Base-by-base conservation (phyloP, 2,113 vertebrate species). In the Poecilia latipinna region DNA sequence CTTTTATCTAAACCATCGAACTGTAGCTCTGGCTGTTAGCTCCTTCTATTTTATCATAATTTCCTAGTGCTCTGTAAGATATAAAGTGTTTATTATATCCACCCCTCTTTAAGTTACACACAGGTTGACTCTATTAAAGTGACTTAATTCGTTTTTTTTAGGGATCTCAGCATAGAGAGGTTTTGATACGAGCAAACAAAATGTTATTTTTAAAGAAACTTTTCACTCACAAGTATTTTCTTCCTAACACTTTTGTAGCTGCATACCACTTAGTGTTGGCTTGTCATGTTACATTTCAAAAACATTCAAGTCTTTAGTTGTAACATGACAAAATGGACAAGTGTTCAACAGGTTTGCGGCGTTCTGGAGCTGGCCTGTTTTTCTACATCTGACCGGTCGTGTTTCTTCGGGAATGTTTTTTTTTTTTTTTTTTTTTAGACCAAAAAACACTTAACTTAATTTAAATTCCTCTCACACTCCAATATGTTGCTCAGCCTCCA, bases 401-500 rank as follows among this genome's bases (percentile, higher is more conserved):
- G 61, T 65, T 82, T 8, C 48, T 54, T 32, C 2, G 31, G 61
- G n/a, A 10, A 68, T 67, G 17, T 72, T 51, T 10, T 37, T 35
- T 35, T 33, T 33, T 7, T 35, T 10, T 10, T 1, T 28, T 37
- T 35, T 35, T 44, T 62, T 70, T 33, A n/a, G 44, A 42, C 60
- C 39, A 29, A 12, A 60, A 28, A 48, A 17, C 15, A 29, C 12
- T 12, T 22, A 8, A 17, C 39, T 65, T 75, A 67, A 33, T 37
- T 75, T n/a, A 35, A 2, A 39, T 67, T 74, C 39, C 26, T 1
- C 39, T 80, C 64, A 11, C 15, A 69, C 54, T 70, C 39, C 44
- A 44, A 19, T 68, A 67, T 33, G 12, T 71, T 33, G 54, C 72
- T 51, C 65, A 61, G 61, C 64, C 68, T 63, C 69, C 70, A 68